phyloP scores from a whole-genome alignment of 2,797 vertebrate species.

The Merluccius polli region DNA sequence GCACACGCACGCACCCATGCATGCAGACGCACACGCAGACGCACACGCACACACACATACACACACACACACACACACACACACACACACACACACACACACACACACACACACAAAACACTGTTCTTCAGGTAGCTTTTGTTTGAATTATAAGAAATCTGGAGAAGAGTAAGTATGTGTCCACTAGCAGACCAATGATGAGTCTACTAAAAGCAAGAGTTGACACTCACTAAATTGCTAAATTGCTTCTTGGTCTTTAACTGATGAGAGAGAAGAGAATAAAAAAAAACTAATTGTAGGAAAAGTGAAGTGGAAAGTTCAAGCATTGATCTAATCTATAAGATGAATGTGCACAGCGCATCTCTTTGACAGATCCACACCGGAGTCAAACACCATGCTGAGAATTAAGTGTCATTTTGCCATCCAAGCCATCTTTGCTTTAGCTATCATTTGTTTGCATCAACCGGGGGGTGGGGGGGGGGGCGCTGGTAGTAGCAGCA shows the following conservation, averaged over 20 bases:
- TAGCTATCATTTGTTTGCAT: slow-evolving; percentile 21
- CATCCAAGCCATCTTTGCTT: slow-evolving; percentile 12
- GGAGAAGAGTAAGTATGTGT: background rate
- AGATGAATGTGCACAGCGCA: slow-evolving; percentile 59
- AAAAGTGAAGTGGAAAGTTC: slow-evolving; percentile 32
- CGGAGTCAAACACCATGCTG: slow-evolving; percentile 37
- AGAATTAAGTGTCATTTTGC: slow-evolving; percentile 47
- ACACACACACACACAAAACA: background rate
- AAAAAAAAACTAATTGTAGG: background rate
- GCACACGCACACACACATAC: too few relatives aligned
- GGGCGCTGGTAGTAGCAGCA: background rate
- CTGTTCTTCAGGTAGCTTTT: background rate
- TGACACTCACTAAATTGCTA: background rate
- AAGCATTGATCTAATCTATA: slow-evolving; percentile 62
- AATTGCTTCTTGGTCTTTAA: background rate
- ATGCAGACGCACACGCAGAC: background rate
- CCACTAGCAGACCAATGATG: background rate
- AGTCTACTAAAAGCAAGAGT: background rate
- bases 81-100: background rate
- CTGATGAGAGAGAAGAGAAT: background rate
- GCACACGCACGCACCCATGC: background rate
- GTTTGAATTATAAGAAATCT: background rate
- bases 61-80: background rate
- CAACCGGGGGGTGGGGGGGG: background rate
- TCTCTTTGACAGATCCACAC: slow-evolving; percentile 52